phyloP scores from a whole-genome alignment of 2,113 vertebrate genomes.

The Nicator chloris region DNA sequence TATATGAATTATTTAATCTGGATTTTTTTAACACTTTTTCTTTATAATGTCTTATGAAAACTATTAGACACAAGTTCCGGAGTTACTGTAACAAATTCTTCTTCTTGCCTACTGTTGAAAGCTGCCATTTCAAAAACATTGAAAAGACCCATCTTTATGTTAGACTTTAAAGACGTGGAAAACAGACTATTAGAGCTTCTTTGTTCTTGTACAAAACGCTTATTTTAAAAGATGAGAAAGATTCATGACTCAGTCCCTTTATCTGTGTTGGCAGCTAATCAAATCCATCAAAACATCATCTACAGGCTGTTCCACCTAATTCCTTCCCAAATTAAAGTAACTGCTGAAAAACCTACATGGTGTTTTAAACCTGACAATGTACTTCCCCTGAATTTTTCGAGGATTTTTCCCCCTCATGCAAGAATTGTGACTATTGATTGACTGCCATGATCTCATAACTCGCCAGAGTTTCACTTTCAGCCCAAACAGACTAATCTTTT shows the following conservation, averaged over 20 bases:
- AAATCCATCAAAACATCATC: conserved; percentile 63
- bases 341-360: not conserved
- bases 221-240: conserved; percentile 45
- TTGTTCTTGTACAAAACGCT: conserved; percentile 55
- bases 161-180: conserved; percentile 43
- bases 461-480: not conserved
- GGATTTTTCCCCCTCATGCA: not conserved
- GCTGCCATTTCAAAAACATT: conserved; percentile 42
- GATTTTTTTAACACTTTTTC: not conserved
- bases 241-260: conserved; percentile 52
- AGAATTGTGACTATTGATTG: not conserved
- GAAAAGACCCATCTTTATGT: conserved; percentile 20
- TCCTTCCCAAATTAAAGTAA: conserved; percentile 41
- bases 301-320: conserved; percentile 4
- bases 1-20: not conserved
- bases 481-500: not conserved
- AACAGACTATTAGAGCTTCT: conserved; percentile 42
- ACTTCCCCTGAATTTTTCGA: not conserved
- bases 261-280: conserved; percentile 50
- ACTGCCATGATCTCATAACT: not conserved
- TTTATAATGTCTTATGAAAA: conserved; percentile 30
- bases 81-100: conserved; percentile 49
- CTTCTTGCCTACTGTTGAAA: conserved; percentile 52
- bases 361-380: not conserved
- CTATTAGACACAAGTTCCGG: conserved; percentile 2